A percentile compares a stretch with the other conserved stretches of the same genome.
Conservation (phyloP, 2,113 vertebrate genomes). For the Nesoenas mayeri region DNA sequence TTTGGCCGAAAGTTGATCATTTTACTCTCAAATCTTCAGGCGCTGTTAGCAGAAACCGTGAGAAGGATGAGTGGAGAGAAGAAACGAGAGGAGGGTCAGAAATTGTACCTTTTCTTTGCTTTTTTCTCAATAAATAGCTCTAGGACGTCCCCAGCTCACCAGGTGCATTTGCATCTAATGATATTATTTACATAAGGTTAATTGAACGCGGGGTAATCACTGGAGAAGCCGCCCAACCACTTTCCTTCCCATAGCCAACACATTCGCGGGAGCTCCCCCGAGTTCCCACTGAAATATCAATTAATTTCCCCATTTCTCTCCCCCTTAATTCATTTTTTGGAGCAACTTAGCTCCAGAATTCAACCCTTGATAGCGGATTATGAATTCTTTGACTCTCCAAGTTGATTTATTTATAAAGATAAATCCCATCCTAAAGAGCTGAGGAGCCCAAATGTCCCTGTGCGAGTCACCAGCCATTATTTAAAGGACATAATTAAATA, state of each 20-base stretch:
- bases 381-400: fast-evolving
- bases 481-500: neutral
- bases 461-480: neutral
- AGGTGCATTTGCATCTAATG: neutral
- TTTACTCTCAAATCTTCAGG: neutral
- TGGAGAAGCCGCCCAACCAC: neutral
- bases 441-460: neutral
- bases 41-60: neutral
- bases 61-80: neutral
- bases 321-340: neutral
- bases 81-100: neutral
- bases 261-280: neutral
- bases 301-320: fast-evolving
- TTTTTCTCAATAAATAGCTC: neutral
- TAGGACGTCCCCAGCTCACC: neutral
- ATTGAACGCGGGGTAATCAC: neutral
- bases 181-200: fast-evolving
- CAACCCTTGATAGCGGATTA: fast-evolving
- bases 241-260: neutral
- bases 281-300: neutral
- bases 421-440: fast-evolving
- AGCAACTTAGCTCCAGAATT: neutral
- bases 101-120: no score
- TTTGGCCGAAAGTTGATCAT: fast-evolving
- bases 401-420: neutral